Evolutionary conservation across 2,797 vertebrate genomes (phyloP).

Genomic region (Helarctos malayanus): DNA sequence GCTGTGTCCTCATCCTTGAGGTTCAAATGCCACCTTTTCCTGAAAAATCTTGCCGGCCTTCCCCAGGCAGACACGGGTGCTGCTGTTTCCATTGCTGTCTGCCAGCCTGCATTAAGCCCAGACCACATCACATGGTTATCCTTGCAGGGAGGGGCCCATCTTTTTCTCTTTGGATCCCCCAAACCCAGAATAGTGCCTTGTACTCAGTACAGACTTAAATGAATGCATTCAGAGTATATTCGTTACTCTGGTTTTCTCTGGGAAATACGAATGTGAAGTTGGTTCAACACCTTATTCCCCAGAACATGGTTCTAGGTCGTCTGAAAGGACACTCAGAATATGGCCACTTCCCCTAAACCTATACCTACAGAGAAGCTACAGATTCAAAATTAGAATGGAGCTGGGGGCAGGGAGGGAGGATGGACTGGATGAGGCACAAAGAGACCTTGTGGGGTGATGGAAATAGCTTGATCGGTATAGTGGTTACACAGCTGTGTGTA

Average conservation of each 20-base stretch:
- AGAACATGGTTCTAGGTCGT: neutral
- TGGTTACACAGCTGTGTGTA: neutral
- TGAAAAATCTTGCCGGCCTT: neutral
- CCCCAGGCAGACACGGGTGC: too few species aligned
- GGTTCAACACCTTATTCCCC: neutral
- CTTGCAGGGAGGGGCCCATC: neutral
- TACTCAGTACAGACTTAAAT: neutral
- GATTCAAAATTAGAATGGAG: neutral
- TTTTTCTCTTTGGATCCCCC: neutral
- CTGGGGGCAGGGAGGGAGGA: accelerated
- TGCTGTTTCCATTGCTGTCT: neutral
- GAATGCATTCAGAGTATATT: neutral
- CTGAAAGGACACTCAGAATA: neutral
- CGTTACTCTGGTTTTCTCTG: neutral
- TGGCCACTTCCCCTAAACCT: neutral
- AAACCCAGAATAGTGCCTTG: neutral
- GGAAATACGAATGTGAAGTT: neutral
- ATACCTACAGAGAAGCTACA: neutral
- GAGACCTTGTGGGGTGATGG: neutral
- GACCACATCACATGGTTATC: neutral
- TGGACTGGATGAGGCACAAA: neutral
- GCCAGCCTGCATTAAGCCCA: accelerated
- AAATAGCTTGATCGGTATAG: neutral
- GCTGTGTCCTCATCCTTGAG: neutral
- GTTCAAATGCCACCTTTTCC: neutral